phyloP scores from a whole-genome alignment of 2,888 invertebrate genomes.

The Myopa tessellatipennis region DNA sequence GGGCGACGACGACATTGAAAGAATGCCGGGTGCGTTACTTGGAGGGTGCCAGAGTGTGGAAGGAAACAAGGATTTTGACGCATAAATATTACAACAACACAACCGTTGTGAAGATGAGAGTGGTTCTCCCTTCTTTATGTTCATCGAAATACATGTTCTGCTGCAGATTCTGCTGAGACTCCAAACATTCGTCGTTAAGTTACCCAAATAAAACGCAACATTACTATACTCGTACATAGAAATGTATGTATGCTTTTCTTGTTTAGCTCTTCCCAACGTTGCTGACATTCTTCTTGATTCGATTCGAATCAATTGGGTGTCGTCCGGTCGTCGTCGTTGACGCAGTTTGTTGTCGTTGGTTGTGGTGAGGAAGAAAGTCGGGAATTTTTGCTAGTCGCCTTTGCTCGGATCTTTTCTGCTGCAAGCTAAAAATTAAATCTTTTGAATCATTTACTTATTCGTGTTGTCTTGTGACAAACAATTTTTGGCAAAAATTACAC shows the following conservation, averaged over 20 bases:
- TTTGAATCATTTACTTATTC: not conserved
- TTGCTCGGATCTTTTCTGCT: not conserved
- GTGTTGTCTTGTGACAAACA: constrained; percentile 3
- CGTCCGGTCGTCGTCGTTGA: constrained; percentile 23
- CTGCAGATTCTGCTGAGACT: not conserved
- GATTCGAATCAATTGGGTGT: constrained; percentile 26
- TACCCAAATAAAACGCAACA: not conserved
- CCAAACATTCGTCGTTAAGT: not conserved
- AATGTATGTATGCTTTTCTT: not conserved
- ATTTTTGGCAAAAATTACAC: not conserved
- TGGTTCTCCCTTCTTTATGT: not conserved
- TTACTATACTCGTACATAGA: not conserved
- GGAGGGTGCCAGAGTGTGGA: not conserved
- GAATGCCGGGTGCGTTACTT: not conserved
- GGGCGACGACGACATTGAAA: no score
- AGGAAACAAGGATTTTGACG: not conserved
- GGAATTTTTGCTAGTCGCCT: not conserved
- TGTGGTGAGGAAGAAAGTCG: constrained; percentile 3
- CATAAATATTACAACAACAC: not conserved
- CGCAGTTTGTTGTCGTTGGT: constrained; percentile 15
- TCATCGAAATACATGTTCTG: not conserved
- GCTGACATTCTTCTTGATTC: constrained; percentile 4
- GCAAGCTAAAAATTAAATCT: not conserved
- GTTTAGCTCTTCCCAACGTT: not conserved
- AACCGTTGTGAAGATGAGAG: not conserved